A percentile compares a stretch with the other conserved stretches of the same genome.
Conservation (phyloP, 2,113 vertebrate genomes). For the Neoarius graeffei region DNA sequence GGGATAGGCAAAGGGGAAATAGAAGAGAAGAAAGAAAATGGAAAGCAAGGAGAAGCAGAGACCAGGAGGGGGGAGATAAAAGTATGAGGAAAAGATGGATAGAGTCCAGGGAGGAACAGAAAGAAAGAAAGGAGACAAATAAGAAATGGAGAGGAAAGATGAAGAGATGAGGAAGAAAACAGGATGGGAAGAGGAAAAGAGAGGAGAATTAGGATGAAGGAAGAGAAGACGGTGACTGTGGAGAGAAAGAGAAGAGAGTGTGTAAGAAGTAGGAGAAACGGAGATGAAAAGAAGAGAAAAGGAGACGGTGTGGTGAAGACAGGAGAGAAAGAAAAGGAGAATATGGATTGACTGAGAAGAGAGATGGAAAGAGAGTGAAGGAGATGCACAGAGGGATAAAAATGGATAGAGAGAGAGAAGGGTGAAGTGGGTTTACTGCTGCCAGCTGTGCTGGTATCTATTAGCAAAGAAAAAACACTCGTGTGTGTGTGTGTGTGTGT, state of each 20-base stretch:
- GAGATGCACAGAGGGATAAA: neutral
- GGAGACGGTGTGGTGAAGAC: too few relatives aligned
- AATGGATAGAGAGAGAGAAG: neutral
- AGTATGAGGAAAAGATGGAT: neutral
- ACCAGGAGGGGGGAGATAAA: slow-evolving; percentile 22
- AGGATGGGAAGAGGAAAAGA: neutral
- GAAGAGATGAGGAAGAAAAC: neutral
- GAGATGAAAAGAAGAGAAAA: neutral
- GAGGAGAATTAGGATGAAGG: neutral
- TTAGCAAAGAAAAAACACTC: slow-evolving; percentile 36
- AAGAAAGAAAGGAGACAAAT: neutral
- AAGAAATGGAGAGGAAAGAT: too few relatives aligned
- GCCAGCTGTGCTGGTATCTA: slow-evolving; percentile 54
- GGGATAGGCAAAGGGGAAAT: neutral
- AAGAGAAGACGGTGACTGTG: neutral
- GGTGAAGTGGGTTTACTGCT: slow-evolving; percentile 9
- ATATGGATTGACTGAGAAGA: slow-evolving; percentile 8
- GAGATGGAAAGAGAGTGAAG: neutral
- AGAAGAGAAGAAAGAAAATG: neutral
- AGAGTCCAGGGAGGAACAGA: neutral
- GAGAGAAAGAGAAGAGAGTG: neutral
- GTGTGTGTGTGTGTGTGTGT: neutral
- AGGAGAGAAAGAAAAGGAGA: neutral
- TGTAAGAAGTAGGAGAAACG: neutral
- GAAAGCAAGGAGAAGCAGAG: neutral